Evolutionary conservation across 2,113 vertebrate species (phyloP).

Genomic region (Conger conger): DNA sequence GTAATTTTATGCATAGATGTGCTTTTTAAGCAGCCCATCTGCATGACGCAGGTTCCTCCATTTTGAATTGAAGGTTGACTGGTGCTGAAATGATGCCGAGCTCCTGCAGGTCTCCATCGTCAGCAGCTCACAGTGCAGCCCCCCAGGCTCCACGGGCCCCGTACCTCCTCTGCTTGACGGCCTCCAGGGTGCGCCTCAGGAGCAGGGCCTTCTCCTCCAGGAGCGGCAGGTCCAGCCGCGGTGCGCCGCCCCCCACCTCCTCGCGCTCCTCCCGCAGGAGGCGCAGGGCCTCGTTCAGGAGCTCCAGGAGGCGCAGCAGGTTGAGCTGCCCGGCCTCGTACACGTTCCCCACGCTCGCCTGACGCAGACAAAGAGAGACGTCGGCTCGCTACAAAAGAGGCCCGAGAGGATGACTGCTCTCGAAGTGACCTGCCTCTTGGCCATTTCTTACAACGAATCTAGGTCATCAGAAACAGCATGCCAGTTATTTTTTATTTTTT

Average conservation of each 20-base stretch:
- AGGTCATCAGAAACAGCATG: too few relatives aligned
- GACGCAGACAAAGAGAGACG: conserved; percentile 15
- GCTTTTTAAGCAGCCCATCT: too few relatives aligned
- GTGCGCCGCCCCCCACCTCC: conserved; percentile 35
- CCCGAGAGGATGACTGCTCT: background rate
- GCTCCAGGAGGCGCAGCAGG: conserved; percentile 73
- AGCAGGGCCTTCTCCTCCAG: conserved; percentile 55
- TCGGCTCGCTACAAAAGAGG: background rate
- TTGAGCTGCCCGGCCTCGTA: conserved; percentile 81
- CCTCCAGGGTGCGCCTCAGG: conserved; percentile 51
- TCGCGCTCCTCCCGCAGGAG: conserved; percentile 62
- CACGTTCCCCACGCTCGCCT: conserved; percentile 71
- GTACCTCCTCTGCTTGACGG: conserved; percentile 69
- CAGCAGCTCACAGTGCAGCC: too few relatives aligned
- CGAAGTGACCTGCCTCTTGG: background rate
- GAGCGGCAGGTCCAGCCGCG: conserved; percentile 46
- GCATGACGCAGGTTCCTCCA: too few relatives aligned
- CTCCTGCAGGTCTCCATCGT: background rate
- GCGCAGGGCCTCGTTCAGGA: conserved; percentile 77
- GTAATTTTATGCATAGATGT: too few relatives aligned
- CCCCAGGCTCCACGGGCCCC: background rate
- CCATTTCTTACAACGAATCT: background rate
- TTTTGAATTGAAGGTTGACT: too few relatives aligned
- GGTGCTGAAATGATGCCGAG: background rate
- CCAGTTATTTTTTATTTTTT: too few relatives aligned